Percentiles rank a stretch among this genome's conserved stretches.
phyloP scores from a whole-genome alignment of 2,113 vertebrate species.

The Plectropomus leopardus region DNA sequence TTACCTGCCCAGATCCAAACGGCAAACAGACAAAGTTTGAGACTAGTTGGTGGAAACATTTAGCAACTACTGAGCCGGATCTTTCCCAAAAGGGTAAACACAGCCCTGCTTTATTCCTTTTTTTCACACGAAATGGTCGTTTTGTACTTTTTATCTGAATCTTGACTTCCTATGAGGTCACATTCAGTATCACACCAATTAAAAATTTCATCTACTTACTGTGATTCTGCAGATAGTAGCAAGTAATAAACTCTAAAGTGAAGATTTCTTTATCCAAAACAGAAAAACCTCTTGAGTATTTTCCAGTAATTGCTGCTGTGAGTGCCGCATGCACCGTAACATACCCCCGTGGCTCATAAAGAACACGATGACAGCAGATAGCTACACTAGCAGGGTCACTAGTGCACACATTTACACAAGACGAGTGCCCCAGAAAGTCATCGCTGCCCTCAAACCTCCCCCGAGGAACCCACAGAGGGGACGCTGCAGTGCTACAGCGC shows the following conservation, averaged over 20 bases:
- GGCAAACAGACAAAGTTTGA: not conserved
- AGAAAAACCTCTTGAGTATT: not conserved
- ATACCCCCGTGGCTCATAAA: not conserved
- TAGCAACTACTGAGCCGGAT: not conserved
- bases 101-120: not conserved
- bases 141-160: not conserved
- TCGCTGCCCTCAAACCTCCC: slow-evolving; percentile 20
- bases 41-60: not conserved
- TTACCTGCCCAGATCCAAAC: not conserved
- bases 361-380: slow-evolving; percentile 7
- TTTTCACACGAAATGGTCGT: not conserved
- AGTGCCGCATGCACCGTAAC: not conserved
- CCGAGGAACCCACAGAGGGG: slow-evolving; percentile 4
- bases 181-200: not conserved
- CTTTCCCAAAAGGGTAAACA: not conserved
- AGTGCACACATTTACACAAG: slow-evolving; percentile 6
- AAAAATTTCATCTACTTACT: not conserved
- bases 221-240: not conserved
- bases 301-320: not conserved
- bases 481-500: slow-evolving; percentile 44
- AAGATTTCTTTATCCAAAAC: not conserved
- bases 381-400: slow-evolving; percentile 9
- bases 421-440: slow-evolving; percentile 27
- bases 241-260: not conserved
- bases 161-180: not conserved